Base-by-base conservation (phyloP, 2,113 vertebrate genomes). In the Microcebus jonahi region DNA sequence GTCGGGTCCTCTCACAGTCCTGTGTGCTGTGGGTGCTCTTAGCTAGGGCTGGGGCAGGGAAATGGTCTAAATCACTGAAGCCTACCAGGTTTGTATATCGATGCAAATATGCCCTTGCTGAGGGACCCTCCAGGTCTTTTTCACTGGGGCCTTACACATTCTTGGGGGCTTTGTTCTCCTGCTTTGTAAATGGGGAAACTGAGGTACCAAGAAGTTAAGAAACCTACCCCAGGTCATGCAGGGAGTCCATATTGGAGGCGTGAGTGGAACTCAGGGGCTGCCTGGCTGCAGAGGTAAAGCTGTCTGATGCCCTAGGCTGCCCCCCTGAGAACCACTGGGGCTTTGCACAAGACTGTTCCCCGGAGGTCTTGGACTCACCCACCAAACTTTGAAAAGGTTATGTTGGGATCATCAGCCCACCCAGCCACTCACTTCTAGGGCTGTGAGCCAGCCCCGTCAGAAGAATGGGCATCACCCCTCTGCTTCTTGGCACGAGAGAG, bases 381-480 rank as follows among this genome's bases (percentile, higher is more conserved):
- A 5, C 81, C 14, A 85, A 6, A 70, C 14, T 89, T 80, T 80
- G 80, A 91, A 94, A 80, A 88, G 23, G 21, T 75, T 81, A 71
- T 67, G 25, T 20, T 39, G 67, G 68, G 39, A 55, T 81, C 4
- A 14, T 42, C 31, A 7, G 70, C 48, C 39, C 7, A 12, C 29
- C 23, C 53, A 86, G 59, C 10, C 39, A 27, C 17, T 39, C 29
- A 23, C 67, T 55, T 87, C 57, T 34, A 36, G 36, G 27, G 50
- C 2, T 45, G 2, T 9, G 50, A 50, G 8, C 20, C 50, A 4
- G 39, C 36, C 45, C 6, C 39, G 18, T 70, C 25, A 11, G 20
- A 79, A 90, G 25, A 14, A 5, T 2, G 4, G n/a, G 27, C n/a
- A 3, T 88, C 67, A 29, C 31, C 14, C 25, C 39, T 9, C 71